phyloP scores from a whole-genome alignment of 2,888 invertebrate species.

The Dolichopus griseipennis region DNA sequence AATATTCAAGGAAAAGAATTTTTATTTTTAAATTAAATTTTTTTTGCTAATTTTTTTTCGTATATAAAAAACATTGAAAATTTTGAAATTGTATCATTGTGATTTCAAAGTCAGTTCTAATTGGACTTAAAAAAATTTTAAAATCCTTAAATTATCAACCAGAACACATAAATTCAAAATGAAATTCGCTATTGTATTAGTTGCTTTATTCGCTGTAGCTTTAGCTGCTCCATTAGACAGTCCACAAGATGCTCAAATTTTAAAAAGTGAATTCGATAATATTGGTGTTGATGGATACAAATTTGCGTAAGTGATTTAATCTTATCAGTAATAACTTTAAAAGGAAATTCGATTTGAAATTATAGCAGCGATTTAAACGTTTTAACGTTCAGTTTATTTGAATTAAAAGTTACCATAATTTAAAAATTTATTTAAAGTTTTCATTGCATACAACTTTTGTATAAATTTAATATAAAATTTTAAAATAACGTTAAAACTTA shows the following conservation, averaged over 20 bases:
- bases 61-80: background rate
- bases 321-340: too few relatives aligned
- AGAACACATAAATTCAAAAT: constrained; percentile 21
- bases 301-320: constrained; percentile 45
- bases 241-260: constrained; percentile 28
- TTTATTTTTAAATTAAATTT: background rate
- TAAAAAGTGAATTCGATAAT: constrained; percentile 43
- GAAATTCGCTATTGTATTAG: constrained; percentile 29
- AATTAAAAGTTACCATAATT: too few relatives aligned
- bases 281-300: constrained; percentile 49
- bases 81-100: constrained; percentile 1
- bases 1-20: background rate
- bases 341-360: too few relatives aligned
- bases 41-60: background rate
- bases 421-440: too few relatives aligned
- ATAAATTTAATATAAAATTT: too few relatives aligned
- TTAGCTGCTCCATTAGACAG: constrained; percentile 23
- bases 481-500: too few relatives aligned
- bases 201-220: constrained; percentile 27
- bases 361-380: too few relatives aligned
- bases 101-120: background rate
- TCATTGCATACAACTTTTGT: too few relatives aligned
- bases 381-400: too few relatives aligned
- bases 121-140: background rate
- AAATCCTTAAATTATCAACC: background rate